Base-by-base conservation (phyloP, 2,113 vertebrate species). In the Hemiprocne comata region DNA sequence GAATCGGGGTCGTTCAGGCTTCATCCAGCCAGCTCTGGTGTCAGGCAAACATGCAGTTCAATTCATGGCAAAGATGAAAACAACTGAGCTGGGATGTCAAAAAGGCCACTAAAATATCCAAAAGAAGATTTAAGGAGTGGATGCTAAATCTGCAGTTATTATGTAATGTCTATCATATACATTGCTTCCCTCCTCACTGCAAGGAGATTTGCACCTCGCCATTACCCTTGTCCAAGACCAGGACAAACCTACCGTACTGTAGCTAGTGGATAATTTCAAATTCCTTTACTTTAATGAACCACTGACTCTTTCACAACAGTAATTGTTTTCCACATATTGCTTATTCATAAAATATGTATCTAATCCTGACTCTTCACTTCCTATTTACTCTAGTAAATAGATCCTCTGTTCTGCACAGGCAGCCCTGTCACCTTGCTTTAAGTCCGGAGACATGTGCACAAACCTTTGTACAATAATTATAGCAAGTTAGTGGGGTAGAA, bases 401-500 rank as follows among this genome's bases (percentile, higher is more conserved):
- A 93, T 66, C 64, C 34, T 84, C 76, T 78, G 19, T 50, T 85
- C 57, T 88, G 75, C 75, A 69, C 51, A 88, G 86, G 81, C 84
- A 95, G 79, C 29, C 65, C 69, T 94, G 89, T 89, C 93, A 91
- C 75, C 34, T 17, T 5, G 33, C 69, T 86, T 97, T 85, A 94
- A 69, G 40, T 71, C 38, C 5, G 2, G 50, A 54, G 67, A 62
- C 11, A n/a, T 21, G 92, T 69, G 79, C 50, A 96, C 87, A 96
- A 92, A 96, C 76, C 66, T 91, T 92, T 77, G 76, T 76, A 87
- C 86, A 97, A 75, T 81, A 94, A 93, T 96, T 94, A 94, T 5
- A 46, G 93, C n/a, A 94, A 93, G 94, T 91, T 96, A 90, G 94
- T 95, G 79, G 84, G 91, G 87, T 98, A 97, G 89, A 97, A 97